Evolutionary conservation across 2,888 invertebrate genomes (phyloP), one percentile per base, ranked within the genome.

Genomic region (Scelioninae gen. 1): DNA sequence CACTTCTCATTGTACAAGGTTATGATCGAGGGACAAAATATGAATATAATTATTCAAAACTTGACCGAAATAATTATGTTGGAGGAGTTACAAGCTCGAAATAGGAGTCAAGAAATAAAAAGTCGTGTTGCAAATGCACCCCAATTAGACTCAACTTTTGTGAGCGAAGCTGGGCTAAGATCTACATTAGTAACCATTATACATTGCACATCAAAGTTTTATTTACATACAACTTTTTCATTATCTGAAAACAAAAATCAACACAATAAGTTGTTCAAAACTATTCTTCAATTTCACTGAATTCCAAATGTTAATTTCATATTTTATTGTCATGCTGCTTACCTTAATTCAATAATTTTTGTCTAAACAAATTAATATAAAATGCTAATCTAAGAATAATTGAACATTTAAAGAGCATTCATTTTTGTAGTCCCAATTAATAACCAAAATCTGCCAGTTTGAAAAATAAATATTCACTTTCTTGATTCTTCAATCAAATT

Each of bases 71-170:
- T 31, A 9, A n/a, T 60, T 45, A 6, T 45, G 43, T 60, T 29
- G 43, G n/a, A 23, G 16, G 34, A 40, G 4, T 23, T 23, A 4
- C 13, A 53, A 38, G 29, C 13, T 15, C 34, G 15, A 15, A 56
- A 5, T 15, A 15, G 51, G 49, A 69, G 15, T 53, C 15, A 69
- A 77, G 69, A 85, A 75, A 82, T 85, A 79, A 84, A 84, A 85
- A 87, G 71, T 87, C 68, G 85, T 87, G 75, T 93, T 93, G 93
- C 93, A 93, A 93, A 93, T 93, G 93, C 92, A 93, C 92, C 92
- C 91, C 91, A 90, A 91, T 93, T 92, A 93, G 92, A 92, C 91
- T 91, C 88, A 88, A 89, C 85, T 87, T 88, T 85, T 87, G 87
- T 89, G 88, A 91, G 87, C 89, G 80, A 91, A 92, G 91, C 91